phyloP scores from a whole-genome alignment of 2,888 invertebrate genomes.

The Morpho achilles region DNA sequence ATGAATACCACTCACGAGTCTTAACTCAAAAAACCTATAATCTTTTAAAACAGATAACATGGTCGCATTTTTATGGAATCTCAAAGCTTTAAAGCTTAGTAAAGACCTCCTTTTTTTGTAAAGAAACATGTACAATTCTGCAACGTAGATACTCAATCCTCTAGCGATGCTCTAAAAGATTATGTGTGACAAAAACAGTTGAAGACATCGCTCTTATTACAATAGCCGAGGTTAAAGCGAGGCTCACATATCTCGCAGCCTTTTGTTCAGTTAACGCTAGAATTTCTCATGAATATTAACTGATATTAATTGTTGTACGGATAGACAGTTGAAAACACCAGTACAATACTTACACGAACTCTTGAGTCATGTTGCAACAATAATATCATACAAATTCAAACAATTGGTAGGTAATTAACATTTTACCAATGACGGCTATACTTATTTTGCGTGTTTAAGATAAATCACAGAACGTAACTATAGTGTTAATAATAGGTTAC shows the following conservation, averaged over 20 bases:
- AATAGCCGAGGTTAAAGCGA: constrained; percentile 59
- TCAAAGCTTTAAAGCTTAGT: too few relatives aligned
- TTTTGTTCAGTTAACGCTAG: constrained; percentile 68
- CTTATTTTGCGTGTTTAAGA: neutral
- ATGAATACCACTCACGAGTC: too few relatives aligned
- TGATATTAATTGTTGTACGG: constrained; percentile 59
- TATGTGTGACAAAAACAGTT: constrained; percentile 19
- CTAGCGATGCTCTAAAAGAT: neutral
- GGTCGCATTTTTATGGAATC: too few relatives aligned
- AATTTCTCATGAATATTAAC: constrained; percentile 71
- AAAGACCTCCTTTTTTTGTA: too few relatives aligned
- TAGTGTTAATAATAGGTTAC: too few relatives aligned
- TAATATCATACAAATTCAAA: constrained; percentile 3
- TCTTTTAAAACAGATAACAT: too few relatives aligned
- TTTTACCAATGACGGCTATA: constrained; percentile 6
- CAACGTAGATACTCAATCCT: too few relatives aligned
- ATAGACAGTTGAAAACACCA: constrained; percentile 52
- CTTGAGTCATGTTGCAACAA: constrained; percentile 25
- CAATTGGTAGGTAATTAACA: constrained; percentile 10
- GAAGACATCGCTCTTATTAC: constrained; percentile 50
- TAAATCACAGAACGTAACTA: too few relatives aligned
- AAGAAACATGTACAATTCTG: too few relatives aligned
- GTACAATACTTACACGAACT: constrained; percentile 42
- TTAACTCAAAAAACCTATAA: too few relatives aligned
- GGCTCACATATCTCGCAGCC: constrained; percentile 12